Evolutionary conservation across 92 coral and sea anemone genomes (phyloP).

Genomic region (Actinostola sp.): DNA sequence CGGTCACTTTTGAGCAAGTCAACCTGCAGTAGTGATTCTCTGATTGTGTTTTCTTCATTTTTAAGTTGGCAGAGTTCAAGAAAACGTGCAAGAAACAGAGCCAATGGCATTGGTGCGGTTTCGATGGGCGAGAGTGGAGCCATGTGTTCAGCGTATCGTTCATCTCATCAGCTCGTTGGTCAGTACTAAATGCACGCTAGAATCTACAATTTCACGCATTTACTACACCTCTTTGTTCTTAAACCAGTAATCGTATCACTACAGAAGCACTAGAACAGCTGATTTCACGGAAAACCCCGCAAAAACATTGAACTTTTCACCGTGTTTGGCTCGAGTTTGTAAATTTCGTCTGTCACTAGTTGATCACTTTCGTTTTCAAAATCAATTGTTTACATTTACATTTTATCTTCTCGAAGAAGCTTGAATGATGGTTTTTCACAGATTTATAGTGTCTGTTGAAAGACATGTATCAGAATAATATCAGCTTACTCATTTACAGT

Average conservation of each 20-base stretch:
- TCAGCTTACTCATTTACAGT: too few relatives aligned
- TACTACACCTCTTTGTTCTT: background rate
- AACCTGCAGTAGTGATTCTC: background rate
- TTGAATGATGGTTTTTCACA: background rate
- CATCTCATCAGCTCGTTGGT: constrained; percentile 90
- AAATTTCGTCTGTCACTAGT: background rate
- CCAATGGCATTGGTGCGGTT: constrained; percentile 59
- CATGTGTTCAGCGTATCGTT: constrained; percentile 78
- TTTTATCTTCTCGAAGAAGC: background rate
- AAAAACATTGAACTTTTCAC: too few relatives aligned
- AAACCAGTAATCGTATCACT: too few relatives aligned
- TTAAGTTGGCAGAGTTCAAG: background rate
- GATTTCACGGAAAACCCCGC: too few relatives aligned
- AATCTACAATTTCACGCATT: constrained; percentile 8
- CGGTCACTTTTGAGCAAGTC: background rate
- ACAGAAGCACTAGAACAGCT: too few relatives aligned
- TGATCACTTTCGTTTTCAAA: constrained; percentile 10
- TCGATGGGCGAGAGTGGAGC: constrained; percentile 86
- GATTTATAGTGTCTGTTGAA: constrained; percentile 9
- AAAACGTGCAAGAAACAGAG: background rate
- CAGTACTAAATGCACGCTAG: too few relatives aligned
- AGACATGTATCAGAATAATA: background rate
- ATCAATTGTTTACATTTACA: constrained; percentile 2
- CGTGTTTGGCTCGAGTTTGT: background rate
- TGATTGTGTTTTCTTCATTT: background rate